Evolutionary conservation across 2,888 invertebrate species (phyloP), one percentile per base, ranked within the genome.

Genomic region (Acanthosepion pharaonis): DNA sequence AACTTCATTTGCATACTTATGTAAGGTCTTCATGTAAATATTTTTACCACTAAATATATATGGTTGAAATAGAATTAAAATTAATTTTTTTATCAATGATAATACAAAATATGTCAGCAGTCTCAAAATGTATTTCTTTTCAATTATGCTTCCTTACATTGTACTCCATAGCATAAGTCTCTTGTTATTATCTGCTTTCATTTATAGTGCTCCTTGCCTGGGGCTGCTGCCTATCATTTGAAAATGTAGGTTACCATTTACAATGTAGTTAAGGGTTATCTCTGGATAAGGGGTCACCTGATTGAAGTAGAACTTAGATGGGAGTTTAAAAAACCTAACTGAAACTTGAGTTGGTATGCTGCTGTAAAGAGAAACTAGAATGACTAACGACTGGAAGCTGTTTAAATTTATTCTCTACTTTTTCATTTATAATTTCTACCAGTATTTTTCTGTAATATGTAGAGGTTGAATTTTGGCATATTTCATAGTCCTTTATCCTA

Each of bases 241-340:
- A n/a, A n/a, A 78, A 78, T 78, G 78, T 78, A 78, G 78, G 78
- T 78, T 78, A 78, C n/a, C 78, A 78, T 78, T n/a, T 15, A 78
- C 33, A 78, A 78, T 33, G 78, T 78, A 78, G 78, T 11, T n/a
- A 33, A 23, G 78, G 78, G 78, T 78, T 78, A 78, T 78, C 78
- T n/a, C 33, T 33, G 23, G n/a, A 33, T 78, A 78, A 78, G 78
- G 42, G 78, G 78, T 78, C 78, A 78, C n/a, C n/a, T 78, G 78
- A 78, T n/a, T n/a, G 15, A n/a, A 18, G 78, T 33, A n/a, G 78
- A 78, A 78, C n/a, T 33, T n/a, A 33, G 11, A 33, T n/a, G 78
- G 78, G n/a, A 78, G n/a, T 78, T n/a, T 78, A n/a, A 78, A 18
- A n/a, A 78, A 78, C 78, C 9, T n/a, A 5, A 8, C 33, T n/a